These are phyloP conservation scores for Oncorhynchus clarkii DNA, from an alignment of 2,113 vertebrate genomes.

Conservation along the genomic window DNA sequence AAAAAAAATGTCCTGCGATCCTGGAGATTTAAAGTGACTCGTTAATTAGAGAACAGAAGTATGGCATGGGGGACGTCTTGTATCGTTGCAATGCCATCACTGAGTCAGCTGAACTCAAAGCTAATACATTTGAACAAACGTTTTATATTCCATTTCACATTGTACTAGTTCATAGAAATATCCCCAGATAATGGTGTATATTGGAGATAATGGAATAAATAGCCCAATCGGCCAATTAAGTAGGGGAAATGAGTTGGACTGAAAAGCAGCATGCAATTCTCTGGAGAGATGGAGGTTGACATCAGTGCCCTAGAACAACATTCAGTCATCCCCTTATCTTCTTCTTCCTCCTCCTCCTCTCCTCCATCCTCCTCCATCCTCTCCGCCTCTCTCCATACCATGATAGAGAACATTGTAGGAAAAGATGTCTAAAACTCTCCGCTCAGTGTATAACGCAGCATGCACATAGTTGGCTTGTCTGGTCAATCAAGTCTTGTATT, in stretches of 20 bases:
- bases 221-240: neutral
- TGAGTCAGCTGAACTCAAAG: neutral
- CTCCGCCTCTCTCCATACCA: no score
- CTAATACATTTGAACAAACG: neutral
- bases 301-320: no score
- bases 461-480: neutral
- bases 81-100: neutral
- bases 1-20: no score
- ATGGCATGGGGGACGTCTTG: no score
- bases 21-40: no score
- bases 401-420: no score
- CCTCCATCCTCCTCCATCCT: neutral
- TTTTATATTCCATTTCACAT: no score
- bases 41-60: no score
- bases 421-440: constrained; percentile 27
- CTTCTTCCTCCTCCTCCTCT: neutral
- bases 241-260: neutral
- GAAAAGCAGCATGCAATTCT: neutral
- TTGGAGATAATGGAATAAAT: no score
- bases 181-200: no score
- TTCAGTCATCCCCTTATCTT: neutral
- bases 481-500: constrained; percentile 24
- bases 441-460: neutral
- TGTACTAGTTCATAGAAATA: no score
- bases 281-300: neutral